These are phyloP conservation scores for Catostylus mosaicus DNA, from an alignment of 30 jellyfish, hydroid and myxozoan species.

Conservation along the genomic window DNA sequence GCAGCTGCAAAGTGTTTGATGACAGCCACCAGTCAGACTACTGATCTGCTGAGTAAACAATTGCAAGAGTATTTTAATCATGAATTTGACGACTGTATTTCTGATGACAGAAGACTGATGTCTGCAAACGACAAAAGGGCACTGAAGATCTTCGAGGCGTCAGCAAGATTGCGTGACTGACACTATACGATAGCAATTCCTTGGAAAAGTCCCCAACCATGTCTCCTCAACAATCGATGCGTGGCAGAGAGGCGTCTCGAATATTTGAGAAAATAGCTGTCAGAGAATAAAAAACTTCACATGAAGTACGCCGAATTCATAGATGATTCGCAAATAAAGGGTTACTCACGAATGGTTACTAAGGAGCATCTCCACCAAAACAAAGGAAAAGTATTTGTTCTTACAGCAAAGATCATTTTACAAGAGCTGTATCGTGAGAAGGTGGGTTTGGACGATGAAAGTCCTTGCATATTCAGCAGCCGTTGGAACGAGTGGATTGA, in stretches of 20 bases:
- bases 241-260: conserved; percentile 33
- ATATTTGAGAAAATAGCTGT: conserved; percentile 9
- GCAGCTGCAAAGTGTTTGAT: conserved; percentile 18
- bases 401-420: conserved; percentile 35
- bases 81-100: conserved; percentile 26
- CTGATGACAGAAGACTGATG: conserved; percentile 23
- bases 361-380: not conserved
- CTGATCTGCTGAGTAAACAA: conserved; percentile 25
- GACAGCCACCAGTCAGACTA: not conserved
- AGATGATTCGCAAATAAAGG: conserved; percentile 22
- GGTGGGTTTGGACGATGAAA: conserved; percentile 48
- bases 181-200: conserved; percentile 12
- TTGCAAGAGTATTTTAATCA: conserved; percentile 29
- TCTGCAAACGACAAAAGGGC: conserved; percentile 41
- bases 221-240: conserved; percentile 21
- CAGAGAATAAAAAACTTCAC: not conserved
- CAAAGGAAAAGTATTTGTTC: conserved; percentile 17
- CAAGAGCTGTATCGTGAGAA: conserved; percentile 22
- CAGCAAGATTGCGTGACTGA: conserved; percentile 17
- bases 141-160: conserved; percentile 17
- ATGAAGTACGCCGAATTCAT: conserved; percentile 20
- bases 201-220: conserved; percentile 28
- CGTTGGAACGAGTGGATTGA: conserved; percentile 25
- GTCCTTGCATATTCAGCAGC: not conserved
- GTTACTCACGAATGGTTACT: conserved; percentile 21